Evolutionary conservation across 2,888 invertebrate genomes (phyloP).

Genomic region (Hydroisotoma schaefferi): DNA sequence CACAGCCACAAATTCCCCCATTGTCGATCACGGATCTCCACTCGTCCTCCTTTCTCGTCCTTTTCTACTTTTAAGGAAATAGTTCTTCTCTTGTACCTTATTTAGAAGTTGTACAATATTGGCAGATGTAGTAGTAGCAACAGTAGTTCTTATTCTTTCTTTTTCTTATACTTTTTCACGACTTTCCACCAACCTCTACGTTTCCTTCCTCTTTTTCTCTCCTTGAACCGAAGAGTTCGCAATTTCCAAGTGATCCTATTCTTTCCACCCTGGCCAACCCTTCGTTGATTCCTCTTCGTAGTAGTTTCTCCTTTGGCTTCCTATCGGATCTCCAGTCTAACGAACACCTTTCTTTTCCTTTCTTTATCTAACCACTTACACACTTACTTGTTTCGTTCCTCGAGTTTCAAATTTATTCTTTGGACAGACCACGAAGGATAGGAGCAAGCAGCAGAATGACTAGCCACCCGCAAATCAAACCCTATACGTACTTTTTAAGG

Average conservation of each 20-base stretch:
- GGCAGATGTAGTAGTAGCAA: background rate
- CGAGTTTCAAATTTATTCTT: too few species aligned
- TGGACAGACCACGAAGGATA: too few species aligned
- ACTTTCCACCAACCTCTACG: background rate
- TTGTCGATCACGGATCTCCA: constrained; percentile 26
- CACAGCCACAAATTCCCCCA: constrained; percentile 43
- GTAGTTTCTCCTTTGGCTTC: background rate
- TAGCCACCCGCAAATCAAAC: too few species aligned
- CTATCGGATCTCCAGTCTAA: constrained; percentile 10
- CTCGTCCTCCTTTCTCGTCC: background rate
- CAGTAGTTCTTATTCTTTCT: too few species aligned
- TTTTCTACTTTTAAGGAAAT: background rate
- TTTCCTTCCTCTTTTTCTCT: constrained; percentile 11
- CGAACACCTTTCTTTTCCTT: constrained; percentile 8
- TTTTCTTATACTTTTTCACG: background rate
- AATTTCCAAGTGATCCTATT: background rate
- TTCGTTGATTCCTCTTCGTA: background rate
- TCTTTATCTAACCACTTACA: constrained; percentile 2
- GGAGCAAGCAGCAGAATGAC: too few species aligned
- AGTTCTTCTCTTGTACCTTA: too few species aligned
- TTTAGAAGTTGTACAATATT: too few species aligned
- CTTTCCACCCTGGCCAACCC: too few species aligned
- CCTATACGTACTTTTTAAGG: too few species aligned
- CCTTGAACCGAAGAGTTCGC: constrained; percentile 4
- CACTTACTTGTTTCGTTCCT: background rate